Conservation (phyloP, 2,113 vertebrate species). For the Bubo scandiacus region DNA sequence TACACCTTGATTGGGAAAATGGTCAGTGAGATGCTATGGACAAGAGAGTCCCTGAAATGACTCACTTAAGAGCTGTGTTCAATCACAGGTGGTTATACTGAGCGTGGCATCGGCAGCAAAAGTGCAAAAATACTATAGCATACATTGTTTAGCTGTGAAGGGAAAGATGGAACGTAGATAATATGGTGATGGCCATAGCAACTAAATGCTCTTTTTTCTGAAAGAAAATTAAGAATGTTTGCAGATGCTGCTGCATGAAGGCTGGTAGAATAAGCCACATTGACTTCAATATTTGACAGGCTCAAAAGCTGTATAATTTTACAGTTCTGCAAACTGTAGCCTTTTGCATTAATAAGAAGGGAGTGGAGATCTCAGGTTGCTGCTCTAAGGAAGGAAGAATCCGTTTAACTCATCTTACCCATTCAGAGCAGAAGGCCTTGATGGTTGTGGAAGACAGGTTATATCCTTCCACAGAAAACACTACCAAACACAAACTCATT, state of each 20-base stretch:
- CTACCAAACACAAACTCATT: neutral
- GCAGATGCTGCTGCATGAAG: neutral
- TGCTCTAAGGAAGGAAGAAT: neutral
- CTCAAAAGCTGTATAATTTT: neutral
- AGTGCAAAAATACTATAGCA: neutral
- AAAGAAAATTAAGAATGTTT: neutral
- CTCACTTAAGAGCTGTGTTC: neutral
- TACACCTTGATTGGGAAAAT: neutral
- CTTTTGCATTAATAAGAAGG: neutral
- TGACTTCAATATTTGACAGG: neutral
- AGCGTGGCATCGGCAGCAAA: neutral
- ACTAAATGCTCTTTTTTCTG: neutral
- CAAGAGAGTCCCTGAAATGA: neutral
- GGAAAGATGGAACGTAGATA: neutral
- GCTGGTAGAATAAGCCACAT: neutral
- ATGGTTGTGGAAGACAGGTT: neutral
- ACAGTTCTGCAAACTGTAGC: neutral
- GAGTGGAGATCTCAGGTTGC: neutral
- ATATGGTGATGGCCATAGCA: neutral
- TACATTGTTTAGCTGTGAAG: neutral
- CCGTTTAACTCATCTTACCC: neutral
- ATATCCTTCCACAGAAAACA: neutral
- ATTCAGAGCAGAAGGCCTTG: neutral
- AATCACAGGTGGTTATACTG: neutral
- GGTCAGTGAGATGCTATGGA: neutral